These are phyloP conservation scores for Papilio elwesi DNA, from an alignment of 2,888 invertebrate genomes.

Conservation along the genomic window DNA sequence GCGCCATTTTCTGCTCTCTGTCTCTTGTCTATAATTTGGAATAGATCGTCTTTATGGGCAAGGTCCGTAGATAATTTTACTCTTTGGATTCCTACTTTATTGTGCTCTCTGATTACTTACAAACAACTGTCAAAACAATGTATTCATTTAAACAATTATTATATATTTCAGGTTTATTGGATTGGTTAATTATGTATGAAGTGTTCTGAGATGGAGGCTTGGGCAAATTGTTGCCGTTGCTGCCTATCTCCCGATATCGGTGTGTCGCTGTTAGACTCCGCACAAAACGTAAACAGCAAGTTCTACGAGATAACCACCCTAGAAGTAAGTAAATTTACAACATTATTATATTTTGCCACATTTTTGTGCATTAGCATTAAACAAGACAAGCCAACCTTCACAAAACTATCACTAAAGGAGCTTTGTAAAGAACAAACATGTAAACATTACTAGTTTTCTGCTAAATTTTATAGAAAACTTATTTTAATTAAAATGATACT, in stretches of 20 bases:
- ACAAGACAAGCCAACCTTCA: too few species aligned
- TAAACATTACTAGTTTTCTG: neutral
- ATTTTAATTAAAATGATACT: neutral
- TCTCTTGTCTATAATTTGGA: constrained; percentile 81
- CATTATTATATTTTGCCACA: too few species aligned
- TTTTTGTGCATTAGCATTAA: too few species aligned
- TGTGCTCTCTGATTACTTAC: constrained; percentile 71
- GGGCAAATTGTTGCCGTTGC: constrained; percentile 77
- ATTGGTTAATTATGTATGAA: constrained; percentile 60
- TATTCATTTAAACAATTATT: constrained; percentile 54
- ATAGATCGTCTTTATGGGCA: constrained; percentile 81
- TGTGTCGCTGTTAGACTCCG: constrained; percentile 71
- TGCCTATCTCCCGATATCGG: constrained; percentile 74
- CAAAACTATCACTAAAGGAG: too few species aligned
- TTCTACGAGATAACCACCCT: constrained; percentile 74
- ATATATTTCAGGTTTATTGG: constrained; percentile 68
- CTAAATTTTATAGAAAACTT: neutral
- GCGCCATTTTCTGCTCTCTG: constrained; percentile 70
- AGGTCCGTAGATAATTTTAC: constrained; percentile 84
- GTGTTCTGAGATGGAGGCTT: constrained; percentile 71
- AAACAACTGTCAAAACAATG: constrained; percentile 73
- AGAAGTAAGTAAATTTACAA: constrained; percentile 57
- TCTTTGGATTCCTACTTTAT: constrained; percentile 73
- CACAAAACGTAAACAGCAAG: constrained; percentile 65
- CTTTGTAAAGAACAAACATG: too few species aligned